Conservation (phyloP, 1,140 invertebrate species). For the Trinorchestia longiramus region DNA sequence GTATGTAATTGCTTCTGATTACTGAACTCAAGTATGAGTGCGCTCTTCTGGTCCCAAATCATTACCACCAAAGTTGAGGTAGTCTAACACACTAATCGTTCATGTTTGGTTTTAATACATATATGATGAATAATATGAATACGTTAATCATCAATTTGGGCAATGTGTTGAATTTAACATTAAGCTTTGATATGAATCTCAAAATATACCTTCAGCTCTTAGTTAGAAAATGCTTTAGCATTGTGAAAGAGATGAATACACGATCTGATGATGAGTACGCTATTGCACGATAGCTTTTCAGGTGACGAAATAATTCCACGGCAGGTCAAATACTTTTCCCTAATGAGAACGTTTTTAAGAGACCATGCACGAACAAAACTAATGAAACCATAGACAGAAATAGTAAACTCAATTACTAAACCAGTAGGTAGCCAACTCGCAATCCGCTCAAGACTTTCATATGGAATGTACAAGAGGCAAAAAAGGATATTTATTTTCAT, state of each 20-base stretch:
- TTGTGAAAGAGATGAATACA: no score
- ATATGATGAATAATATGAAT: not conserved
- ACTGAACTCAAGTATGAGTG: not conserved
- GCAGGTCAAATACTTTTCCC: not conserved
- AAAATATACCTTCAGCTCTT: not conserved
- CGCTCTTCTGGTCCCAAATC: not conserved
- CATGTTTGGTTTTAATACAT: not conserved
- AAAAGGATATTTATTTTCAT: no score
- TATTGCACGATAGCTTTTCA: not conserved
- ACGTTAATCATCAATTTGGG: not conserved
- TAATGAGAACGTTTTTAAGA: not conserved
- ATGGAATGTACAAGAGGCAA: no score
- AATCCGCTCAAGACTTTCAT: no score
- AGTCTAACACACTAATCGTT: not conserved
- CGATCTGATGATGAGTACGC: no score
- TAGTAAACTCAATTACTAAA: no score
- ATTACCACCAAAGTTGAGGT: not conserved
- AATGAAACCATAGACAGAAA: not conserved
- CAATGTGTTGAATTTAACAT: not conserved
- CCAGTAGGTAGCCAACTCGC: no score
- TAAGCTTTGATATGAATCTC: not conserved
- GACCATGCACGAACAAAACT: not conserved
- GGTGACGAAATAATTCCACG: not conserved
- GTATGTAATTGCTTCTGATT: not conserved
- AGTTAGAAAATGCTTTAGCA: no score